Evolutionary conservation across 2,888 invertebrate species (phyloP), one percentile per base, ranked within the genome.

Genomic region (Lissocephala sabroskyi): DNA sequence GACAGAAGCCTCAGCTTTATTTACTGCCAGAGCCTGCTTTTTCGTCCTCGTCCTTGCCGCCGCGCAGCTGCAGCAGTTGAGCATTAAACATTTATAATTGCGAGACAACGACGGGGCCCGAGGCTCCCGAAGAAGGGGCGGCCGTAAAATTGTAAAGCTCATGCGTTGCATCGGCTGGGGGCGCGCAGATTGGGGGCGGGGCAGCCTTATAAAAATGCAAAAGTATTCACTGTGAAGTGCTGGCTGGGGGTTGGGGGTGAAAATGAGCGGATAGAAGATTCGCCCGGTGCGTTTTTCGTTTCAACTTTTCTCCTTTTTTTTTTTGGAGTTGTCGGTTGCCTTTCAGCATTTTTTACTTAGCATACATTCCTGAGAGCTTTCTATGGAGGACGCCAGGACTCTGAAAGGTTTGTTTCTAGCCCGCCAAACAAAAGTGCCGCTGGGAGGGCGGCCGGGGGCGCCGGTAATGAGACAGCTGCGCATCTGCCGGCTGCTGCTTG

Each of bases 41-140:
- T 30, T 29, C 42, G 14, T 36, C 30, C 13, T 28, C 18, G 32
- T 10, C 41, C 13, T 43, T 43, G 4, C 10, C n/a, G 35, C 40
- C 36, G 39, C 7, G 19, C 37, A 45, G 32, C 7, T 32, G 32
- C 41, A 41, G 61, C 29, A 49, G 56, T 52, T 58, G 62, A 51
- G 63, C 73, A 79, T 79, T 79, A 79, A 79, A 79, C 64, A 80
- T 79, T 79, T 80, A 79, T 79, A 79, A 79, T 80, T 80, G 70
- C 79, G 74, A 56, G 59, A 52, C 49, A 57, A 56, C 51, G 52
- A 46, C 46, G 46, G 13, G 30, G 45, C 18, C 40, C 23, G 41
- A 43, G 35, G 58, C 45, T 23, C 4, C 3, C 49, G 48, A 50
- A 40, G 40, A 49, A 43, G 49, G 30, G 6, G 35, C 35, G 35